Base-by-base conservation (phyloP, 2,113 vertebrate species). In the Regulus satrapa region DNA sequence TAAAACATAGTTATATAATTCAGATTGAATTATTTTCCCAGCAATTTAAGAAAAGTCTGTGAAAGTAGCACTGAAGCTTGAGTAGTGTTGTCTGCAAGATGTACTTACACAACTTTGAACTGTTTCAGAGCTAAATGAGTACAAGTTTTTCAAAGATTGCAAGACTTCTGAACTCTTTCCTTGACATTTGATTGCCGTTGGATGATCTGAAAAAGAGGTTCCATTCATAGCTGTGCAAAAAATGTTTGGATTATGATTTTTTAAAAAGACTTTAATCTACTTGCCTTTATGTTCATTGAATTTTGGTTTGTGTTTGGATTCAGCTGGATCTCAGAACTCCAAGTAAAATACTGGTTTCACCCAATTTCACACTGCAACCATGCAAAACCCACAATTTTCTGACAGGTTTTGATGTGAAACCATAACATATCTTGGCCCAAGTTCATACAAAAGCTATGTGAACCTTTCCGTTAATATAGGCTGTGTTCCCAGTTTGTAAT, bases 381-480 rank as follows among this genome's bases (percentile, higher is more conserved):
- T 71, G 61, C 29, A 94, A 93, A 88, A 7, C 79, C 63, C 67
- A 90, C 63, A 74, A 34, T 72, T 83, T 95, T 95, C 51, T 77
- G 34, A 24, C 40, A 43, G 31, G 15, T 81, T 95, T 94, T 92
- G 87, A 91, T 95, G 68, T 89, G 73, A 94, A 96, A 89, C 51
- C 56, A 18, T 59, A 62, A 59, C 46, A 63, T 48, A 61, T 31
- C 14, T 92, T 94, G 88, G 86, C 59, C 16, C 16, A 51, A 58
- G 55, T 91, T 94, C 63, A 23, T 58, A 71, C 26, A 80, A 66
- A 81, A 86, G 54, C 26, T 54, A 14, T 48, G 43, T 48, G 38
- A 92, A 64, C 29, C 14, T 85, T 73, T 84, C 82, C 84, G 19
- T 77, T 88, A 83, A 68, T 41, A 12, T 85, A n/a, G 66, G 72